phyloP scores from a whole-genome alignment of 2,113 vertebrate genomes.

The Cynoglossus semilaevis region DNA sequence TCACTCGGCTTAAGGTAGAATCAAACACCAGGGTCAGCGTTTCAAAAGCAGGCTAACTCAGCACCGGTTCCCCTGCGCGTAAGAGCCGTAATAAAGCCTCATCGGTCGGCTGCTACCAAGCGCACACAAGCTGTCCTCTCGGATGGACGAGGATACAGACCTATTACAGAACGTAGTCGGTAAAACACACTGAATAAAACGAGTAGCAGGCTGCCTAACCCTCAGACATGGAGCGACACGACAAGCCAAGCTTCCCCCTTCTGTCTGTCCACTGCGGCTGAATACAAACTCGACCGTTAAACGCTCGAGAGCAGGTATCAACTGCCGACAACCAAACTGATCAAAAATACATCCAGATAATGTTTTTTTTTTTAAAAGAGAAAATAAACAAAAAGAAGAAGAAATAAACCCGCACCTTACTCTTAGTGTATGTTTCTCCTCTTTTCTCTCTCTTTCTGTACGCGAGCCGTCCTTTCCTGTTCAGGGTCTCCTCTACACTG shows the following conservation, averaged over 20 bases:
- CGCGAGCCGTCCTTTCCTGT: conserved; percentile 40
- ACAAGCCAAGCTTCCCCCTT: conserved; percentile 39
- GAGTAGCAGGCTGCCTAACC: conserved; percentile 34
- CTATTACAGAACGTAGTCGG: background rate
- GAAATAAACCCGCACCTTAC: background rate
- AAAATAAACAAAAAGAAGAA: background rate
- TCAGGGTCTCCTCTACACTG: conserved; percentile 62
- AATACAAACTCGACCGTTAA: conserved; percentile 16
- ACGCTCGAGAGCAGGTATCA: background rate
- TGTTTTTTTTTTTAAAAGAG: background rate
- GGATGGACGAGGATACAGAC: background rate
- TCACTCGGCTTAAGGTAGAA: background rate
- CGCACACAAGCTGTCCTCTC: background rate
- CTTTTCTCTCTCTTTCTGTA: background rate
- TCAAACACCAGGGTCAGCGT: background rate
- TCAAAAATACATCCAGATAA: background rate
- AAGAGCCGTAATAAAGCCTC: too few species aligned
- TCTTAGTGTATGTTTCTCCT: conserved; percentile 40
- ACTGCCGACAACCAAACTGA: background rate
- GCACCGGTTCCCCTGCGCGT: background rate
- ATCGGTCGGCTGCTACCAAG: too few species aligned
- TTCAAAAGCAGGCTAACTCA: background rate
- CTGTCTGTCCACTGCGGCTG: background rate
- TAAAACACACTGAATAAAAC: conserved; percentile 11
- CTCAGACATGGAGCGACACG: conserved; percentile 27